Base-by-base conservation (phyloP, 2,888 invertebrate genomes). In the Ichneumoninae sp. region DNA sequence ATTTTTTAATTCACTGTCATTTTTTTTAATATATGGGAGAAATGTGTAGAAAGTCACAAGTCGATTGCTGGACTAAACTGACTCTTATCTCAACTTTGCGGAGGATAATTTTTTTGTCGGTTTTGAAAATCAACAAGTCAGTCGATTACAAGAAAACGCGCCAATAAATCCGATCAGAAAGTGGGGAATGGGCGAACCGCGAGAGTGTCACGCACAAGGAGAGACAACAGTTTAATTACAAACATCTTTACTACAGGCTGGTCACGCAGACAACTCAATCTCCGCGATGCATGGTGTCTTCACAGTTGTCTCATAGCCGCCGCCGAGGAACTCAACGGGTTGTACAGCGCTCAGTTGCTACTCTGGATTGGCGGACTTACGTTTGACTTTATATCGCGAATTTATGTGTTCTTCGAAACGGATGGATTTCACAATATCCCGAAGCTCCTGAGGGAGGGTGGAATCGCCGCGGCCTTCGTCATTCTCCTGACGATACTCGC, bases 321-420 rank as follows among this genome's bases (percentile, higher is more conserved):
- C 10, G 84, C 81, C 3, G 62, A 68, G 26, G 62, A 81, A 69
- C 68, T 84, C 3, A 84, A 84, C 66, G 72, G 77, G 2, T 33
- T 84, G 6, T 84, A 84, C 70, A 70, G 47, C 47, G 52, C 7
- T 70, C 84, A 84, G 16, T 50, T 84, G 26, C 26, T 81, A 4
- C 72, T 84, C 8, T 84, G 84, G 84, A 70, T 84, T 13, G 65
- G 16, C 36, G 78, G 68, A 3, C 78, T 81, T 30, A 81, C 84
- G 13, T 71, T 84, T 62, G 81, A 84, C 74, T 19, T 78, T 26
- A 78, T 75, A 78, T 81, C 84, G 4, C 36, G 84, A 62, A 74
- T 84, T 68, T 84, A 84, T 30, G 81, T 74, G 0, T 54, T 84
- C 60, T 81, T 52, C 66, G 77, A 81, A 0, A 26, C n/a, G 0